These are phyloP conservation scores for Anoplius nigerrimus DNA, from an alignment of 2,888 invertebrate genomes.

Conservation along the genomic window DNA sequence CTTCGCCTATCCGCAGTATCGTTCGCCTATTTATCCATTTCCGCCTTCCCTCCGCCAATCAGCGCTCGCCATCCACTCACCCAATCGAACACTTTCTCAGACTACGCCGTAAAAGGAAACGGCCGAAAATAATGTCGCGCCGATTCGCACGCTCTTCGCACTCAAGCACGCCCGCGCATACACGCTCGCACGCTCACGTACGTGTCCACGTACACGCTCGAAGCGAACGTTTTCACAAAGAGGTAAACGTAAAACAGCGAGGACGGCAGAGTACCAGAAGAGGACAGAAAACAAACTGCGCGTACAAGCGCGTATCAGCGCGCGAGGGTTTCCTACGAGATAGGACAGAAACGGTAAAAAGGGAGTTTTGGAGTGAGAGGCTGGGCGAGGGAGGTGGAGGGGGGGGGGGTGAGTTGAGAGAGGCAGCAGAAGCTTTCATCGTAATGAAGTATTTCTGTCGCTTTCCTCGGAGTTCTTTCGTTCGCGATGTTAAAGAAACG, in stretches of 20 bases:
- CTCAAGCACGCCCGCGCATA: too few species aligned
- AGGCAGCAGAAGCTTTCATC: constrained; percentile 68
- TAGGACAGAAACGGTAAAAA: constrained; percentile 17
- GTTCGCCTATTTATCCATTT: too few species aligned
- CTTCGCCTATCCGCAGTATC: neutral
- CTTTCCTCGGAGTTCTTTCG: constrained; percentile 51
- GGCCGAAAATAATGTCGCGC: too few species aligned
- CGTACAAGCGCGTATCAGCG: too few species aligned
- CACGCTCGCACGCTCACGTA: constrained; percentile 6
- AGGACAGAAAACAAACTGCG: too few species aligned
- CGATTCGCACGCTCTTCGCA: too few species aligned
- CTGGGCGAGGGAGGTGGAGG: constrained; percentile 24
- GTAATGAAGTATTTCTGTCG: constrained; percentile 72
- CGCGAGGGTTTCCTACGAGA: too few species aligned
- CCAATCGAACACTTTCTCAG: constrained; percentile 2
- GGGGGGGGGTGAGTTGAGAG: constrained; percentile 5
- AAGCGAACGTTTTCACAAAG: constrained; percentile 2
- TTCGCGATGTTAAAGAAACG: constrained; percentile 52
- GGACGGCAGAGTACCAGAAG: neutral
- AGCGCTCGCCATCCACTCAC: too few species aligned
- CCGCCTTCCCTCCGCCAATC: too few species aligned
- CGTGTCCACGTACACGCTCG: neutral
- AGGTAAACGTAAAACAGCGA: neutral
- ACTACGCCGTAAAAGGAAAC: constrained; percentile 13
- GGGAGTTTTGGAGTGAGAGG: constrained; percentile 4